Evolutionary conservation across 2,797 vertebrate genomes (phyloP).

Genomic region (Chrysocyon brachyurus): DNA sequence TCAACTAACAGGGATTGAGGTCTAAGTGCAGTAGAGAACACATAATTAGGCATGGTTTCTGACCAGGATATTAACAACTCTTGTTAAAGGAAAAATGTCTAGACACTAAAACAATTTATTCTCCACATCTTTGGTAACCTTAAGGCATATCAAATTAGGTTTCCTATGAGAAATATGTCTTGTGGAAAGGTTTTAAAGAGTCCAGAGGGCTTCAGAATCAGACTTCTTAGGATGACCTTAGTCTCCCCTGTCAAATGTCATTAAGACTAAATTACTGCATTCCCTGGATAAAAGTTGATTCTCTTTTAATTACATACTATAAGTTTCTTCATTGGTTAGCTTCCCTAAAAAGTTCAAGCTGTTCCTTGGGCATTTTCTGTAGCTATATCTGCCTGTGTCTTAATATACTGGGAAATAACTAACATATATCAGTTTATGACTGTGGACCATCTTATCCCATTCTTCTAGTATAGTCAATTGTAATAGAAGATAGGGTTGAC

Average conservation of each 20-base stretch:
- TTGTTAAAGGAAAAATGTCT: conserved; percentile 7
- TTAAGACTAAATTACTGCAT: conserved; percentile 32
- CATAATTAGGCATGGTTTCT: neutral
- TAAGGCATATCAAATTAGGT: conserved; percentile 38
- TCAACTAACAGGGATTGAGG: neutral
- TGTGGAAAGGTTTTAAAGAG: neutral
- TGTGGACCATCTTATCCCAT: neutral
- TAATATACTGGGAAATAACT: neutral
- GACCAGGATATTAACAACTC: conserved; percentile 16
- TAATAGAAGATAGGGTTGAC: neutral
- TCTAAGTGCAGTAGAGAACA: neutral
- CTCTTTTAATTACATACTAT: neutral
- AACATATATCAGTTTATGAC: neutral
- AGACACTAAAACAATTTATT: conserved; percentile 55
- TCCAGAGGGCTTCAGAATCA: neutral
- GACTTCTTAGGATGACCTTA: neutral
- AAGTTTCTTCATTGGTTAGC: neutral
- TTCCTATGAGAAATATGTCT: neutral
- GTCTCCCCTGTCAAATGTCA: neutral
- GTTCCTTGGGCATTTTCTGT: neutral
- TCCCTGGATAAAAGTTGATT: conserved; percentile 43
- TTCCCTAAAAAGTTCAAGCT: neutral
- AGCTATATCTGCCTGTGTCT: neutral
- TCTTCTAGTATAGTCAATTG: neutral
- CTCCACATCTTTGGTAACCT: neutral